Base-by-base conservation (phyloP, 2,888 invertebrate genomes). In the Chrysolina oricalcia region DNA sequence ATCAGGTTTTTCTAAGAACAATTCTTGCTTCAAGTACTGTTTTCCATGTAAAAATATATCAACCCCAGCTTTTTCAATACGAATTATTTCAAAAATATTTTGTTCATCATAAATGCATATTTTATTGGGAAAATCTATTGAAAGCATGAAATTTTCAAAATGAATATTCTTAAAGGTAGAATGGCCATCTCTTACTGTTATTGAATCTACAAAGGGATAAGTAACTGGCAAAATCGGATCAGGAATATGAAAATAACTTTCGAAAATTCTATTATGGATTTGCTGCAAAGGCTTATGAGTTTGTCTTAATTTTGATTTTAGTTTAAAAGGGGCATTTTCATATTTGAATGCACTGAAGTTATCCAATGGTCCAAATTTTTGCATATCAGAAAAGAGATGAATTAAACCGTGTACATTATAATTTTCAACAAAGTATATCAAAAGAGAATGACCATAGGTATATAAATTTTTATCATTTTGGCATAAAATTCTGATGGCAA, bases 341-440 rank as follows among this genome's bases (percentile, higher is more conserved):
- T 79, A 81, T 15, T 74, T 67, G 72, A 81, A 81, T 53, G 74
- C 70, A 23, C 73, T 75, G 50, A 80, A 73, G 43, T 64, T 64
- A 72, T 81, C 79, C 9, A 81, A 40, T 5, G 72, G 46, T 43
- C 80, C 81, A 68, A 71, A 80, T 48, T 66, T 59, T 70, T 75
- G 53, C 27, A 70, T 78, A 73, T 82, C 81, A 64, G 77, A 75
- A 40, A 56, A 43, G 13, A 82, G 35, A n/a, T n/a, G n/a, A n/a
- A n/a, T n/a, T n/a, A n/a, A n/a, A n/a, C n/a, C n/a, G 63, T 81
- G 76, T 27, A 81, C 73, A 72, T 81, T 77, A 41, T 78, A 62
- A 15, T 72, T 56, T 21, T 41, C 15, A 23, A 72, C 67, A 72
- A 72, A 67, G n/a, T 48, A 48, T 3, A 64, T 9, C 21, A 64